Percentiles rank a stretch among this genome's conserved stretches.
Conservation (phyloP, 2,797 vertebrate species). For the Galaxias olidus region DNA sequence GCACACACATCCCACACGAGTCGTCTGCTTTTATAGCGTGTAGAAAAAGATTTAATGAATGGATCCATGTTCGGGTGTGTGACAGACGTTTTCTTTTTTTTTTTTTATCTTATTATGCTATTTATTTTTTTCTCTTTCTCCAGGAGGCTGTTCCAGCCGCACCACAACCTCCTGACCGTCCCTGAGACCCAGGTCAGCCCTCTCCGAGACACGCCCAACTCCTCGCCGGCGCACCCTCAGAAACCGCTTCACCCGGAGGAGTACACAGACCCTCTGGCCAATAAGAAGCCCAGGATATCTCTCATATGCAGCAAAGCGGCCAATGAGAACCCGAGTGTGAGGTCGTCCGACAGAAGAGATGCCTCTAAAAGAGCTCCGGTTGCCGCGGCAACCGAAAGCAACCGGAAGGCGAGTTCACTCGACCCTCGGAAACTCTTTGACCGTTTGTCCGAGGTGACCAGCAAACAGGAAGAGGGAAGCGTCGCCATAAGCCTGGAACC, state of each 20-base stretch:
- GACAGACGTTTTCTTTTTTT: not conserved
- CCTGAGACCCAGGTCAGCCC: constrained; percentile 81
- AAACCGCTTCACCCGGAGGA: constrained; percentile 78
- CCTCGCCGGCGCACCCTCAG: constrained; percentile 77
- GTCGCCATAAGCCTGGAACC: constrained; percentile 60
- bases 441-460: constrained; percentile 77
- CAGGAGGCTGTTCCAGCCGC: constrained; percentile 85
- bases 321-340: constrained; percentile 61
- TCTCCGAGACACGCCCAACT: constrained; percentile 76
- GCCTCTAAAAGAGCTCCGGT: constrained; percentile 6
- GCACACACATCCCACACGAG: not conserved
- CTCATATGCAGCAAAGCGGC: constrained; percentile 75
- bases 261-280: constrained; percentile 82
- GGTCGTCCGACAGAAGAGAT: constrained; percentile 59
- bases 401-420: constrained; percentile 43
- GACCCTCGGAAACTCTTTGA: constrained; percentile 75
- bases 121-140: constrained; percentile 7
- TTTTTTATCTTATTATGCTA: not conserved
- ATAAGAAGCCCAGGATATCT: constrained; percentile 87
- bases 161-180: constrained; percentile 70
- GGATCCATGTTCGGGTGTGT: not conserved
- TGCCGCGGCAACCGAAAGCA: constrained; percentile 17
- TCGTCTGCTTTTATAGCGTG: not conserved
- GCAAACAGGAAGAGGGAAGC: constrained; percentile 37
- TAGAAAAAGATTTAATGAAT: not conserved